Evolutionary conservation across 2,888 invertebrate species (phyloP), one percentile per base, ranked within the genome.

Genomic region (Drosophila nr. perissopoda): DNA sequence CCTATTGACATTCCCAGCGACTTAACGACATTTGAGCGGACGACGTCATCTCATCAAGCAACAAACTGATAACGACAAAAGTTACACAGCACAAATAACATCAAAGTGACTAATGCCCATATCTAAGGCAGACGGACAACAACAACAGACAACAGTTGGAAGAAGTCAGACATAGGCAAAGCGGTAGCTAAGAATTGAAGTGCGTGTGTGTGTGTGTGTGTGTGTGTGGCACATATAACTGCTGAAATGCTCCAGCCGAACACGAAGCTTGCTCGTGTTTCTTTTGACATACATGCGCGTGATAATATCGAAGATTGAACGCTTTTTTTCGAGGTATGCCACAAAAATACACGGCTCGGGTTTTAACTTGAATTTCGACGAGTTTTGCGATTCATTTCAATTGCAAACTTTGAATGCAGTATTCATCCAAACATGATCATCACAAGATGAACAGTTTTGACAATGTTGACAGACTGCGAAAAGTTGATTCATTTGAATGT

Each of bases 21-120:
- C 46, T 25, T 25, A 46, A 46, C 51, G 34, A 25, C 62, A 31
- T 46, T 52, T 34, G 21, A n/a, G 63, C 56, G 18, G 34, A 49
- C 65, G 54, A 51, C 74, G 59, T 74, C 76, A 76, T 63, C 56
- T 46, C 49, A 27, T 49, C 49, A 34, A 16, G 34, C 56, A n/a
- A 46, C 29, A 48, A 61, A 53, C 40, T 62, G 76, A 75, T 75
- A 75, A 61, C 60, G 52, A 46, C 33, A 53, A 21, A 57, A 64
- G 64, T 72, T 46, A 16, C 46, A 25, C 25, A 46, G 46, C 48
- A 52, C 40, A 57, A 52, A 34, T 73, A 53, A 46, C 7, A 21
- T 21, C 54, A 73, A 59, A 53, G 57, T 58, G 73, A 63, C 72
- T 40, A 66, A 74, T 49, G 27, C 42, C 51, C 73, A 75, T 74